Conservation (phyloP, 1,140 invertebrate species). For the Macrotrachela quadricornifera region DNA sequence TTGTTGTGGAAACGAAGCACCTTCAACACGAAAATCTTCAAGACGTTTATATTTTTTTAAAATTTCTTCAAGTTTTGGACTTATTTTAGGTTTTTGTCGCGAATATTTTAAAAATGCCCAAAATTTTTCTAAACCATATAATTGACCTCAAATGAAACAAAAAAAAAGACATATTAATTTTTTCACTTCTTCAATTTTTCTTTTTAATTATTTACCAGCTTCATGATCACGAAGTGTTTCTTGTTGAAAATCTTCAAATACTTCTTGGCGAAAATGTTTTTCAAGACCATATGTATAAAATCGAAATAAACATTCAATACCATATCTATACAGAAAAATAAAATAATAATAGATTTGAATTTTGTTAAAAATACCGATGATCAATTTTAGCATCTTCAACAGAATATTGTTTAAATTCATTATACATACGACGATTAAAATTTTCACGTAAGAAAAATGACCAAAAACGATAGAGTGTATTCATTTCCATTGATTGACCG, state of each 20-base stretch:
- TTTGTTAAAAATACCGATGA: constrained; percentile 45
- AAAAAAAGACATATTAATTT: too few species aligned
- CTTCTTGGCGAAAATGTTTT: constrained; percentile 65
- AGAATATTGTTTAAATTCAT: constrained; percentile 70
- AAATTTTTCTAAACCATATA: constrained; percentile 95
- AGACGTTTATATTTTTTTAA: constrained; percentile 72
- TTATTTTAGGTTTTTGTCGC: constrained; percentile 38
- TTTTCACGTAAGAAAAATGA: constrained; percentile 95
- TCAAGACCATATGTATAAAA: constrained; percentile 95
- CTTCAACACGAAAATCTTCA: constrained; percentile 54
- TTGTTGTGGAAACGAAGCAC: constrained; percentile 3
- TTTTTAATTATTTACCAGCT: constrained; percentile 41
- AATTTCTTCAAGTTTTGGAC: constrained; percentile 52
- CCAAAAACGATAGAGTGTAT: constrained; percentile 93
- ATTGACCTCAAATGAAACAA: too few species aligned
- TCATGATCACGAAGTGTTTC: constrained; percentile 80
- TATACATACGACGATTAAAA: constrained; percentile 94
- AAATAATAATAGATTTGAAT: not conserved
- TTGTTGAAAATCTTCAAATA: constrained; percentile 82
- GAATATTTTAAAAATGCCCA: constrained; percentile 77
- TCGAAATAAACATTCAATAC: constrained; percentile 85
- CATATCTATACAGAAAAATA: constrained; percentile 34
- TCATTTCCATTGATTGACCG: constrained; percentile 84
- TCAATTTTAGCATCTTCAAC: constrained; percentile 71
- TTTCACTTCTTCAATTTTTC: too few species aligned